phyloP scores from a whole-genome alignment of 2,888 invertebrate genomes.

The Nebria brevicollis region DNA sequence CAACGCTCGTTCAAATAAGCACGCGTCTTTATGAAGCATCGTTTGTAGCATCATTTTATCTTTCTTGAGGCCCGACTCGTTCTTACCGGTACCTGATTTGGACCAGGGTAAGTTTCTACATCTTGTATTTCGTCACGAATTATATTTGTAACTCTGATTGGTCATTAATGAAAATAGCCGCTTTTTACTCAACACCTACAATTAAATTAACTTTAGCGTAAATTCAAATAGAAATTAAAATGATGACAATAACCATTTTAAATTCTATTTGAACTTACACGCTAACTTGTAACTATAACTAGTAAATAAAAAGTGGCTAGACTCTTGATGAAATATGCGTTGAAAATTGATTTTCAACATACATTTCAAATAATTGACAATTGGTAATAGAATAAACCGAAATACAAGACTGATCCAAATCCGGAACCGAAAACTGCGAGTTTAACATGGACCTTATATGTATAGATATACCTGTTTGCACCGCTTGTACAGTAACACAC shows the following conservation, averaged over 20 bases:
- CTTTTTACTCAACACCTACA: neutral
- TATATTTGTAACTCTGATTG: neutral
- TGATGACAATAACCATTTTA: neutral
- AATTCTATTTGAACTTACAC: neutral
- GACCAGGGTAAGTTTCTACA: neutral
- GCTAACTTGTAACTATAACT: neutral
- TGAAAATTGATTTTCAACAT: neutral
- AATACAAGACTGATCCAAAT: neutral
- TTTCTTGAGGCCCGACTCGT: neutral
- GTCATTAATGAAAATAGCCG: neutral
- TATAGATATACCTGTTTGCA: neutral
- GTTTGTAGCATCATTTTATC: neutral
- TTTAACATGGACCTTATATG: neutral
- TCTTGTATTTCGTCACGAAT: neutral
- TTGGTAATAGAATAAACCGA: neutral
- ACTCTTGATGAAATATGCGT: neutral
- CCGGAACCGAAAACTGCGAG: neutral
- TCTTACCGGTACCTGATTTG: neutral
- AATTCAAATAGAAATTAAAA: neutral
- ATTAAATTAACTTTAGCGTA: neutral
- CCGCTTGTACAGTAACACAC: neutral
- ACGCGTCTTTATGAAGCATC: neutral
- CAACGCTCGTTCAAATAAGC: neutral
- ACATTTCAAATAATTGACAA: neutral
- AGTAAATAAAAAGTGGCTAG: neutral